Conservation (phyloP, 2,797 vertebrate genomes). For the Rhinella marina region DNA sequence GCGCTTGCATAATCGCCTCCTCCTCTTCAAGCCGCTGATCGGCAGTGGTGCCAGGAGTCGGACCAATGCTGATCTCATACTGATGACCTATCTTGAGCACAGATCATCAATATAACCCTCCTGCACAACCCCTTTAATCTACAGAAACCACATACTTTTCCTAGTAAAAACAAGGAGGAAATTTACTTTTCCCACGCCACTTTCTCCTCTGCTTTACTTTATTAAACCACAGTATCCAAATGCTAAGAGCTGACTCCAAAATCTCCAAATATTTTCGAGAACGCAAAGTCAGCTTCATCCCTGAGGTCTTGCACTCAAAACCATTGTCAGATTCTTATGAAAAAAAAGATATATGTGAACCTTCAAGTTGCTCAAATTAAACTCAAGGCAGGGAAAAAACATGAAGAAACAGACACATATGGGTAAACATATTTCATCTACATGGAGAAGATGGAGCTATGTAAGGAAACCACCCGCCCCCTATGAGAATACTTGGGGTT, state of each 20-base stretch:
- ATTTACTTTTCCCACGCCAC: not conserved
- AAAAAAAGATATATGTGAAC: constrained; percentile 67
- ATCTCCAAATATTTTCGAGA: not conserved
- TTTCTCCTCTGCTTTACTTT: not conserved
- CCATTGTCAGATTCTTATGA: constrained; percentile 68
- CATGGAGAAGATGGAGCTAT: constrained; percentile 58
- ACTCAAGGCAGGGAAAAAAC: constrained; percentile 68
- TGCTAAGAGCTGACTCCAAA: not conserved
- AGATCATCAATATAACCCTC: no score
- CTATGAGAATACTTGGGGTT: not conserved
- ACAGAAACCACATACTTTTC: not conserved
- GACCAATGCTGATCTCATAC: no score
- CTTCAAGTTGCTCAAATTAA: constrained; percentile 67
- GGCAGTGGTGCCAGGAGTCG: no score
- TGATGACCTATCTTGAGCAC: no score
- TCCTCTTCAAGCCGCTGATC: no score
- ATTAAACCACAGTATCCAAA: constrained; percentile 20
- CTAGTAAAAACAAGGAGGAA: not conserved
- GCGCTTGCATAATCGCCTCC: no score
- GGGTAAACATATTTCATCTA: constrained; percentile 69
- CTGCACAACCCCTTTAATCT: not conserved
- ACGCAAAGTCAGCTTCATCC: constrained; percentile 32
- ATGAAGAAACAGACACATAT: constrained; percentile 65
- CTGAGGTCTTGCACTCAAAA: constrained; percentile 69
- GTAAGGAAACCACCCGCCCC: constrained; percentile 54